Conservation (phyloP, 2,888 invertebrate species). For the Epinotia nisella region DNA sequence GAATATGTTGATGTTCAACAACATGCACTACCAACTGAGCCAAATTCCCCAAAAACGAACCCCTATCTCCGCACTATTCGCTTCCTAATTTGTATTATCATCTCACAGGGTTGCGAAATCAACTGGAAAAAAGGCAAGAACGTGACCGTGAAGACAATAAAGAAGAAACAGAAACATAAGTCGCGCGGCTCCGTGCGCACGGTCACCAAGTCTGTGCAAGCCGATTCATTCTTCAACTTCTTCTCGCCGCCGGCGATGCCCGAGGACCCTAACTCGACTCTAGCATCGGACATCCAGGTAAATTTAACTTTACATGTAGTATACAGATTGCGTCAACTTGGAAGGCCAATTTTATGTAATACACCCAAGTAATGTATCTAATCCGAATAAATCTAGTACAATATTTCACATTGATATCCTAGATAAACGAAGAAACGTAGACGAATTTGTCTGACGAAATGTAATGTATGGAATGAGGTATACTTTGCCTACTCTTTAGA, state of each 20-base stretch:
- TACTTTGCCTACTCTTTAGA: no score
- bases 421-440: no score
- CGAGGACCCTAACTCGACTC: constrained; percentile 91
- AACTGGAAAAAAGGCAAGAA: constrained; percentile 99
- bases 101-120: constrained; percentile 95
- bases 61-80: not conserved
- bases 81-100: not conserved
- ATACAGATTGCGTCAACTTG: not conserved
- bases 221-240: constrained; percentile 99
- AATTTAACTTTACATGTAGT: not conserved
- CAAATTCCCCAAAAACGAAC: not conserved
- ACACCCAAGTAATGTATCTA: no score
- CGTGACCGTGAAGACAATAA: constrained; percentile 97
- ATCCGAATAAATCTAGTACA: no score
- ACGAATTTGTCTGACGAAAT: no score
- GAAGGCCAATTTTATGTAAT: no score
- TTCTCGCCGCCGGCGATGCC: constrained; percentile 96
- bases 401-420: no score
- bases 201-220: constrained; percentile 97
- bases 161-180: constrained; percentile 99
- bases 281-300: constrained; percentile 94
- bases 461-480: no score
- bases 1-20: constrained; percentile 49
- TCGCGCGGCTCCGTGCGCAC: constrained; percentile 96
- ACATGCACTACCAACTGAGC: constrained; percentile 55